A percentile compares a stretch with the other conserved stretches of the same genome.
phyloP scores from a whole-genome alignment of 2,113 vertebrate species.

The Telmatochromis brichardi region DNA sequence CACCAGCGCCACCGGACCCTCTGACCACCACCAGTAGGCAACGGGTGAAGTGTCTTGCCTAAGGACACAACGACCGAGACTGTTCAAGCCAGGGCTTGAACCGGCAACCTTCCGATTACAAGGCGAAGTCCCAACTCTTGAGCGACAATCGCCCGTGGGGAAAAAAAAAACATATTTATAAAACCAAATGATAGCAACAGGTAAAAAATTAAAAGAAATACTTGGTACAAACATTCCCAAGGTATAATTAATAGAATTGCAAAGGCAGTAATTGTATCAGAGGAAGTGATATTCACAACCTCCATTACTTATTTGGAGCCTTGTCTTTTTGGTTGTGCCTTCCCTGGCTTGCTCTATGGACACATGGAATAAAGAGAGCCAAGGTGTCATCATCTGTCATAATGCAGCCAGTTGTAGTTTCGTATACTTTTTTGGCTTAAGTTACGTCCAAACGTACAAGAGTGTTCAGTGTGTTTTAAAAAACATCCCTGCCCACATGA shows the following conservation, averaged over 20 bases:
- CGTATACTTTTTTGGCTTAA: background rate
- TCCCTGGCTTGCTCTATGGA: background rate
- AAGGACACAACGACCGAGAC: too few species aligned
- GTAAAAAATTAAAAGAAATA: background rate
- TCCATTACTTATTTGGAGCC: background rate
- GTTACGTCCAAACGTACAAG: background rate
- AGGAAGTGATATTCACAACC: background rate
- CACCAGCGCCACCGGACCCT: too few species aligned
- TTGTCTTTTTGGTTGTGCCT: background rate
- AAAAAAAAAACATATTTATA: background rate
- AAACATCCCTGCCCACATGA: background rate
- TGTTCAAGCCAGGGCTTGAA: accelerated
- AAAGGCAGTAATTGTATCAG: background rate
- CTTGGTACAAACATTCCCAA: background rate
- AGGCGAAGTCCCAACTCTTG: too few species aligned
- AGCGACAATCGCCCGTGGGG: accelerated
- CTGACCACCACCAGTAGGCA: too few species aligned
- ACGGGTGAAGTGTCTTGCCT: too few species aligned
- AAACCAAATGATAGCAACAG: background rate
- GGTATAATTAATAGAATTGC: background rate
- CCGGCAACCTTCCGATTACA: too few species aligned
- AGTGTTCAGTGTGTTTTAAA: background rate
- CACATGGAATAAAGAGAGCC: background rate
- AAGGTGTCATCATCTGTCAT: background rate
- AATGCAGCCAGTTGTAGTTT: background rate